phyloP scores from a whole-genome alignment of 1,140 invertebrate genomes.

The Sogatella furcifera region DNA sequence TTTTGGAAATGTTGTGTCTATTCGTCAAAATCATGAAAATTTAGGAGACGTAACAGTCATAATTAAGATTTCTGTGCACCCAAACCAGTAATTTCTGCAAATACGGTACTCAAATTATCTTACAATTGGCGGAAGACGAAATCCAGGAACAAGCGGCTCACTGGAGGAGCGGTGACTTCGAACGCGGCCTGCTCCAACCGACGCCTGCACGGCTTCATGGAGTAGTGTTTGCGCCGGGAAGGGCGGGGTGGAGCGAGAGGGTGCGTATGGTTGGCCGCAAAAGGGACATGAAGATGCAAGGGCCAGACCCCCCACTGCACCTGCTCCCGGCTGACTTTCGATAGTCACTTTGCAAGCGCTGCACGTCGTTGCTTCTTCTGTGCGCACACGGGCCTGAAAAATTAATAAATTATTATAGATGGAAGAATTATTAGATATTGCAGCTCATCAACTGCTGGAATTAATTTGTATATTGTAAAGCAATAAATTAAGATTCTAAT shows the following conservation, averaged over 20 bases:
- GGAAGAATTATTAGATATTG: no score
- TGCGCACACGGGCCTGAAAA: neutral
- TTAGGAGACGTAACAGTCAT: no score
- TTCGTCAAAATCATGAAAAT: no score
- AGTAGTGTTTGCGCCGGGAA: neutral
- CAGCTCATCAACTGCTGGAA: no score
- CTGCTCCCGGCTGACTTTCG: slow-evolving; percentile 10
- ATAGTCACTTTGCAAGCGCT: slow-evolving; percentile 22
- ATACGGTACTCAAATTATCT: slow-evolving; percentile 10
- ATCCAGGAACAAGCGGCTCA: slow-evolving; percentile 24
- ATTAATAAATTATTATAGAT: no score
- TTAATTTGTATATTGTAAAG: no score
- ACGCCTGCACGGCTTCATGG: slow-evolving; percentile 8
- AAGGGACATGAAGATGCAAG: slow-evolving; percentile 21
- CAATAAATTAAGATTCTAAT: no score
- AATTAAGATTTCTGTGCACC: no score
- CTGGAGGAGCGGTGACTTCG: slow-evolving; percentile 25
- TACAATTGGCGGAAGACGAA: slow-evolving; percentile 28
- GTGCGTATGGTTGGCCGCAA: slow-evolving; percentile 22
- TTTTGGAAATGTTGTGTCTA: no score
- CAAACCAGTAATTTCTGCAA: no score
- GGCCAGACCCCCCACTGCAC: neutral
- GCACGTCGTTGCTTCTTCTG: slow-evolving; percentile 17
- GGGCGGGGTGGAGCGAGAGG: neutral
- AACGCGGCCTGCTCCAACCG: slow-evolving; percentile 20